phyloP scores from a whole-genome alignment of 1,140 invertebrate species.

The Drosophila lini region DNA sequence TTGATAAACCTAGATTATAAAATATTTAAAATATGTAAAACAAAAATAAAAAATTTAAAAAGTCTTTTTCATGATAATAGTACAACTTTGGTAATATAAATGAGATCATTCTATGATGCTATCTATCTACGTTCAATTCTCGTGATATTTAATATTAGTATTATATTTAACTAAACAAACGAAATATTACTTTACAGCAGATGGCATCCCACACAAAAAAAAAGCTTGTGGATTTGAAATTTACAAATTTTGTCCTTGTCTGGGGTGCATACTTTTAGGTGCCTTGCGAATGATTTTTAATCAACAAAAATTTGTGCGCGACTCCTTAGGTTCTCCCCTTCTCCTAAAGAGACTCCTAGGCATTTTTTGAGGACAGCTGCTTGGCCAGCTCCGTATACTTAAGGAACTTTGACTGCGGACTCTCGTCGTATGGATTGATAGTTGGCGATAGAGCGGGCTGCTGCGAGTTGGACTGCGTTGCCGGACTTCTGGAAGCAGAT shows the following conservation, averaged over 20 bases:
- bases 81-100: constrained; percentile 10
- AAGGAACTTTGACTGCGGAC: constrained; percentile 97
- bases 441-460: constrained; percentile 80
- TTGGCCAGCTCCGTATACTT: constrained; percentile 98
- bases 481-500: constrained; percentile 69
- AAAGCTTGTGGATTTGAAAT: background rate
- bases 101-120: constrained; percentile 3
- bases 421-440: constrained; percentile 91
- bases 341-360: constrained; percentile 85
- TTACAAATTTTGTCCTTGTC: background rate
- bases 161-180: background rate
- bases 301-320: background rate
- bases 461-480: constrained; percentile 35
- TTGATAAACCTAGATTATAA: background rate
- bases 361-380: constrained; percentile 97
- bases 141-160: constrained; percentile 2
- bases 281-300: background rate
- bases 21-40: background rate
- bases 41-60: background rate
- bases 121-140: background rate
- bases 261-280: background rate
- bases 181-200: background rate
- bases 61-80: background rate
- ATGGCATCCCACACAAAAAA: background rate
- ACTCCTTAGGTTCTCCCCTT: background rate